Base-by-base conservation (phyloP, 2,797 vertebrate genomes). In the Protonibea diacanthus region DNA sequence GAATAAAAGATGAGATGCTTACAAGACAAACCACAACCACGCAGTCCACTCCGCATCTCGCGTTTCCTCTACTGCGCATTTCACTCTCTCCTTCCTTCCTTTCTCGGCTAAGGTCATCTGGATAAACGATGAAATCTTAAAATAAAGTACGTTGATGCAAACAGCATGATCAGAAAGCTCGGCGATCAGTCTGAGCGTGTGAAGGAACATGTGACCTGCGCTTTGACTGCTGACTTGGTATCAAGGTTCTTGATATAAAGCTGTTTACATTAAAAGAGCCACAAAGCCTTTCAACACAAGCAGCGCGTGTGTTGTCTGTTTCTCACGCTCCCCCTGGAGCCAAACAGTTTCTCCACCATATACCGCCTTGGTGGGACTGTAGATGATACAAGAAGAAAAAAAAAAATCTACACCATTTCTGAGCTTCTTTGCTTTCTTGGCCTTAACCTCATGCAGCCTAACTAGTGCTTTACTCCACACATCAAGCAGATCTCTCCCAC, bases 401-500 rank as follows among this genome's bases (percentile, higher is more conserved):
- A 33, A 20, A 48, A 59, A 59, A 45, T 42, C 52, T 27, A 52
- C 66, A 61, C 21, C 25, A 18, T 42, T 83, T 76, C 45, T 68
- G 49, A 77, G 78, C 71, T 56, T 60, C 76, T 53, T 23, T 65
- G 18, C 57, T 48, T 18, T 29, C 52, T 52, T n/a, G 23, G 3
- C 20, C 17, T 47, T 51, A 47, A 70, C 45, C 81, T 78, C 55
- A 23, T 52, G 59, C 44, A 27, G 72, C 55, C 56, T 66, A 73
- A 83, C 70, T 52, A 73, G 63, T 20, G 45, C 80, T 88, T 83
- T 78, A 68, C 89, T 86, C 86, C 86, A 71, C 82, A 89, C 84
- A 93, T 95, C 91, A 91, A 91, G 89, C 84, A 89, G 81, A 79
- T 91, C 74, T 86, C 84, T 82, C 81, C 78, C 57, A 76, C 89